Evolutionary conservation across 1,140 invertebrate species (phyloP).

Genomic region (Pseudomyrmex dendroicus): DNA sequence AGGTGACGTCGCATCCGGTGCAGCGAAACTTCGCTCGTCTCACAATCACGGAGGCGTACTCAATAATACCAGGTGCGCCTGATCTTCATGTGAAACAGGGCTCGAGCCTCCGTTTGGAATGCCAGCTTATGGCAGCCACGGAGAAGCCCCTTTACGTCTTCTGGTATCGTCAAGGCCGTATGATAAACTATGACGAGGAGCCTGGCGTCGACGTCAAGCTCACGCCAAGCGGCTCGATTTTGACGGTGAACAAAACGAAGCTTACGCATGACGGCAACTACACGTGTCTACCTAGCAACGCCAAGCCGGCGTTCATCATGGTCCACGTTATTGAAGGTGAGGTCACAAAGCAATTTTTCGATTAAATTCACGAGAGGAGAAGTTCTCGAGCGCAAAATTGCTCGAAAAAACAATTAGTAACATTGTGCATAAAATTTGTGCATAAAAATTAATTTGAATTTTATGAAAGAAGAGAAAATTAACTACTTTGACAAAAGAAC

Average conservation of each 20-base stretch:
- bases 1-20: constrained; percentile 82
- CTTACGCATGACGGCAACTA: constrained; percentile 88
- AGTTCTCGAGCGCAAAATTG: neutral
- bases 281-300: constrained; percentile 90
- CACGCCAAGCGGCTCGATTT: constrained; percentile 85
- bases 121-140: constrained; percentile 89
- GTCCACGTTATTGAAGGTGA: constrained; percentile 88
- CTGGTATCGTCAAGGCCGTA: constrained; percentile 91
- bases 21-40: constrained; percentile 80
- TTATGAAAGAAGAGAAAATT: neutral
- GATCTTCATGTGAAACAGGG: constrained; percentile 91
- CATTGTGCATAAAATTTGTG: no score
- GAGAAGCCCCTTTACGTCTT: constrained; percentile 92
- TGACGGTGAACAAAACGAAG: constrained; percentile 86
- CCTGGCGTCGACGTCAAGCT: constrained; percentile 83
- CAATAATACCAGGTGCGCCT: constrained; percentile 90
- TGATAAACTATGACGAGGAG: constrained; percentile 91
- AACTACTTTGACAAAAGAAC: neutral
- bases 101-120: constrained; percentile 89
- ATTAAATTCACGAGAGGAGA: neutral
- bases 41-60: constrained; percentile 88
- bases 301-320: constrained; percentile 88
- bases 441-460: neutral
- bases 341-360: neutral
- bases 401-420: neutral